phyloP scores from a whole-genome alignment of 2,888 invertebrate species.

The Yponomeuta evonymella region DNA sequence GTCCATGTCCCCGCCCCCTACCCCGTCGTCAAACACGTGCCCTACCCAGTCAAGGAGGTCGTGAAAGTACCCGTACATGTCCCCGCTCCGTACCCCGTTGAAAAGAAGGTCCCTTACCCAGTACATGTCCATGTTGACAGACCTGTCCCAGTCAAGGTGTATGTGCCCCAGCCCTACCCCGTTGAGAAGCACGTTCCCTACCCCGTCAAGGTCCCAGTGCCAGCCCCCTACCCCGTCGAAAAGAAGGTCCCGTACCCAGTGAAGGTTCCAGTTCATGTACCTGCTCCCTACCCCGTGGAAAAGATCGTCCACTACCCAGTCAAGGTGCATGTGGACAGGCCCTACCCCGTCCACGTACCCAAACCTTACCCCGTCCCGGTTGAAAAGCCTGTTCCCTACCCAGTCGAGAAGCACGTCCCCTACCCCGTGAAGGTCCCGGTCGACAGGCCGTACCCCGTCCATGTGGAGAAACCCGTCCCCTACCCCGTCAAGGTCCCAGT shows the following conservation, averaged over 20 bases:
- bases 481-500: slow-evolving; percentile 80
- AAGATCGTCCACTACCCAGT: slow-evolving; percentile 77
- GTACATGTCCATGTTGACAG: slow-evolving; percentile 72
- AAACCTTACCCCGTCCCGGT: slow-evolving; percentile 78
- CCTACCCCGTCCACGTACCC: slow-evolving; percentile 78
- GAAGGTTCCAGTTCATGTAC: slow-evolving; percentile 77
- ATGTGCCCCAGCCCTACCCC: slow-evolving; percentile 76
- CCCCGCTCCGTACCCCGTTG: slow-evolving; percentile 83
- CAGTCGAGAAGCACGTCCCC: slow-evolving; percentile 76
- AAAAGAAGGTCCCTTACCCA: slow-evolving; percentile 75
- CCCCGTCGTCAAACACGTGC: slow-evolving; percentile 80
- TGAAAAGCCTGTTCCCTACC: slow-evolving; percentile 76
- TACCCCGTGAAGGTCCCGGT: slow-evolving; percentile 78
- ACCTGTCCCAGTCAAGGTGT: slow-evolving; percentile 70
- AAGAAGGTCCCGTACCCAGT: slow-evolving; percentile 81
- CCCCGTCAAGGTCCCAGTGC: slow-evolving; percentile 81
- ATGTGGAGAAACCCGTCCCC: slow-evolving; percentile 61
- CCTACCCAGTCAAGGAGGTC: slow-evolving; percentile 79
- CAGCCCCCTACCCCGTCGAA: slow-evolving; percentile 81
- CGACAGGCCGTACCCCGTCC: slow-evolving; percentile 73
- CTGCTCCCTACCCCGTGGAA: slow-evolving; percentile 74
- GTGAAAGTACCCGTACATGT: slow-evolving; percentile 78
- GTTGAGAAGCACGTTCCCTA: slow-evolving; percentile 79
- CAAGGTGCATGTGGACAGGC: slow-evolving; percentile 80
- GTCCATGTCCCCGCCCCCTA: slow-evolving; percentile 82